Evolutionary conservation across 2,797 vertebrate genomes (phyloP).

Genomic region (Acanthurus tractus): DNA sequence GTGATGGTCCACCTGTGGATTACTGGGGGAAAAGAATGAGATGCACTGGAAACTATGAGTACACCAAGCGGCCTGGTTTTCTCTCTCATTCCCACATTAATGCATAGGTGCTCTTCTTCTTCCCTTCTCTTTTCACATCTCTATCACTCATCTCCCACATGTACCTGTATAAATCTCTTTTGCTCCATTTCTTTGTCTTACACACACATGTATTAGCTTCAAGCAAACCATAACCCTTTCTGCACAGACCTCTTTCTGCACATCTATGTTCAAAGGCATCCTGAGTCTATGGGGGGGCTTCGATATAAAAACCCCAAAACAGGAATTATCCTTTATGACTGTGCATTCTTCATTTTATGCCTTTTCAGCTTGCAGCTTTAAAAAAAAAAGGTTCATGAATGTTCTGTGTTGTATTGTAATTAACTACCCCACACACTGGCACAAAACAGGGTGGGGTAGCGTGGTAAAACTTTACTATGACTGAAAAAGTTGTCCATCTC

Average conservation of each 20-base stretch:
- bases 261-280: conserved; percentile 75
- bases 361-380: conserved; percentile 72
- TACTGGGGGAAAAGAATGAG: conserved; percentile 73
- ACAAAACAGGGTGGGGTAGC: conserved; percentile 68
- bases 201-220: conserved; percentile 34
- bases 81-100: conserved; percentile 53
- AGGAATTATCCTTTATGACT: conserved; percentile 83
- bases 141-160: conserved; percentile 19
- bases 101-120: conserved; percentile 33
- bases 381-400: conserved; percentile 60
- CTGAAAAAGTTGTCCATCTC: conserved; percentile 76
- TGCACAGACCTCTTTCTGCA: conserved; percentile 52
- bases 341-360: conserved; percentile 84
- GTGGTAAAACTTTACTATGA: conserved; percentile 80
- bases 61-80: conserved; percentile 50
- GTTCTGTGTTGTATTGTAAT: conserved; percentile 80
- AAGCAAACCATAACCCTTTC: conserved; percentile 54
- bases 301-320: conserved; percentile 76
- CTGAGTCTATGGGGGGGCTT: conserved; percentile 77
- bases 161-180: conserved; percentile 25
- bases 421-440: conserved; percentile 77
- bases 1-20: conserved; percentile 85
- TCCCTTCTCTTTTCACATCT: conserved; percentile 16
- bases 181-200: conserved; percentile 24
- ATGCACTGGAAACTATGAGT: conserved; percentile 80